Base-by-base conservation (phyloP, 2,113 vertebrate species). In the Toxotes jaculatrix region DNA sequence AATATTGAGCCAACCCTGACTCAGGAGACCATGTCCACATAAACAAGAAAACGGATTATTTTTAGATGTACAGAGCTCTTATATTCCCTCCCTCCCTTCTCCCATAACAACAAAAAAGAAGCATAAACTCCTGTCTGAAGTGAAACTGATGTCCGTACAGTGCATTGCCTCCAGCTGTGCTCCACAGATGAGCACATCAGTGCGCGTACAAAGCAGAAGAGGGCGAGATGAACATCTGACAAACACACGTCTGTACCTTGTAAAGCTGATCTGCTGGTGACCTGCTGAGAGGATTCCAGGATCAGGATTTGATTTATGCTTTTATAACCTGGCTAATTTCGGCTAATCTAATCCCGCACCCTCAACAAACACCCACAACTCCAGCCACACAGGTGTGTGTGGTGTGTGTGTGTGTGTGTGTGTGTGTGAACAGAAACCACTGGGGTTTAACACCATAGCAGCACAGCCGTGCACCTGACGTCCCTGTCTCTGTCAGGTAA, bases 161-260 rank as follows among this genome's bases (percentile, higher is more conserved):
- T 27, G 1, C 19, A 11, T 17, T 4, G 77, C 43, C 84, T 49
- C 59, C 79, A 92, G 77, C 68, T 88, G 85, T 85, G 81, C 69
- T 62, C 68, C 76, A 82, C 76, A 69, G 67, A 82, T 86, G 74
- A 65, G 34, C 78, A 79, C 80, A 80, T 82, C 49, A 83, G 10
- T 12, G 43, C 13, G 23, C 43, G 61, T 12, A 69, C 57, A 70
- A 31, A 79, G n/a, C 62, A 42, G 6, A 66, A 27, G 10, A 67
- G 3, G 31, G 17, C 21, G 75, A 74, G 53, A 72, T 49, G 3
- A 49, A 27, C 3, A 31, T 23, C 27, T 53, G 1, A n/a, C 5
- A 51, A 51, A 51, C 55, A 23, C 27, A 36, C 12, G 3, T 16
- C 8, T 23, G 2, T 4, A 12, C 36, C n/a, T 2, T 2, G 2